Conservation (phyloP, 2,888 invertebrate species). For the Spilarctia lutea region DNA sequence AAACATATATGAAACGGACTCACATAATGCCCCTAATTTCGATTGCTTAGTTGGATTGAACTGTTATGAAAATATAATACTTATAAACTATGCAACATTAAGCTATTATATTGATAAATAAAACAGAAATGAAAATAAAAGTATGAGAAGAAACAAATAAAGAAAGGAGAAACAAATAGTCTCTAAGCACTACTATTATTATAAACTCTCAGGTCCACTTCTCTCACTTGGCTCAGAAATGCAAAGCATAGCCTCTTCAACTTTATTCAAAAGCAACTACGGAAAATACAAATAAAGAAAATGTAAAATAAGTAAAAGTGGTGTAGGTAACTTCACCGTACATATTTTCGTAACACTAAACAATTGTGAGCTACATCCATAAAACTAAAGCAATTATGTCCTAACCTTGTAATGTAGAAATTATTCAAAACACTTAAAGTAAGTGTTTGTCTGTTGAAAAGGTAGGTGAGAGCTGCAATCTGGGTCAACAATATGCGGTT, state of each 20-base stretch:
- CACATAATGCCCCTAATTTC: too few species aligned
- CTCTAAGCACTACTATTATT: too few species aligned
- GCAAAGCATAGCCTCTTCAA: neutral
- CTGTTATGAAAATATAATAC: too few species aligned
- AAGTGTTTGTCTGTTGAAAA: conserved; percentile 40
- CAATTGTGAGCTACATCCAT: conserved; percentile 30
- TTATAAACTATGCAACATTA: too few species aligned
- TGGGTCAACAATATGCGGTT: neutral
- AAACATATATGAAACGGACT: too few species aligned
- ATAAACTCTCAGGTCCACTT: neutral
- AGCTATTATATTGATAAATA: too few species aligned
- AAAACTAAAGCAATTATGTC: conserved; percentile 18
- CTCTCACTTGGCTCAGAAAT: neutral
- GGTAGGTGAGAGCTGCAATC: neutral
- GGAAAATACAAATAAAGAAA: neutral
- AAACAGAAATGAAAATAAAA: too few species aligned
- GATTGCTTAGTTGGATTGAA: too few species aligned
- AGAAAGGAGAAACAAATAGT: too few species aligned
- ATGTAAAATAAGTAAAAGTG: neutral
- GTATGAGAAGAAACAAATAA: too few species aligned
- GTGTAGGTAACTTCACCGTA: neutral
- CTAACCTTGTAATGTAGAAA: conserved; percentile 27
- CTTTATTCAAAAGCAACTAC: neutral
- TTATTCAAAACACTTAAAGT: conserved; percentile 29
- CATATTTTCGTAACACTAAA: conserved; percentile 30